Percentiles rank a stretch among this genome's conserved stretches.
These are phyloP conservation scores for Tapirus terrestris DNA, from an alignment of 2,113 vertebrate species.

Conservation along the genomic window DNA sequence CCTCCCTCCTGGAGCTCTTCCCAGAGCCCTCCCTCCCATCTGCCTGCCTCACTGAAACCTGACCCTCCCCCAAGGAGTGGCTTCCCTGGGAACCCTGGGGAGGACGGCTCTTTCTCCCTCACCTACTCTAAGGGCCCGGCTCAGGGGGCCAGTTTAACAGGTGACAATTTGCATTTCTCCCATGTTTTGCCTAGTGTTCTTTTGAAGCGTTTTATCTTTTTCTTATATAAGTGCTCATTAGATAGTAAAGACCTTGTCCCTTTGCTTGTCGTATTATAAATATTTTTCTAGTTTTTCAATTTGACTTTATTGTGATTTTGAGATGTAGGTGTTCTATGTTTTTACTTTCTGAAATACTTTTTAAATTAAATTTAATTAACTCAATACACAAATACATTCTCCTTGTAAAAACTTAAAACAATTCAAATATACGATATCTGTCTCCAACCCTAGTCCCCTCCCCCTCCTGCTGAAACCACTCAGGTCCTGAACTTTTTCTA, in stretches of 20 bases:
- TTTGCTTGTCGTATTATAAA: not conserved
- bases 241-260: not conserved
- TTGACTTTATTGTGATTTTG: constrained; percentile 47
- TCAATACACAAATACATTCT: not conserved
- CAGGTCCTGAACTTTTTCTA: not conserved
- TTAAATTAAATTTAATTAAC: constrained; percentile 18
- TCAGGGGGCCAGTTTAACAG: not conserved
- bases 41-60: not conserved
- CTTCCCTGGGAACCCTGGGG: not conserved
- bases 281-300: constrained; percentile 45
- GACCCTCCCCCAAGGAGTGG: not conserved
- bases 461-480: not conserved
- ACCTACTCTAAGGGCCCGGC: not conserved
- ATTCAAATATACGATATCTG: not conserved
- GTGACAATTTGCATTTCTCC: not conserved
- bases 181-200: not conserved
- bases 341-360: constrained; percentile 38
- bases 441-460: not conserved
- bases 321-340: not conserved
- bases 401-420: constrained; percentile 12
- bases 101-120: not conserved
- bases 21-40: not conserved
- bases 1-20: not conserved
- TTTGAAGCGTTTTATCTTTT: not conserved
- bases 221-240: not conserved